Base-by-base conservation (phyloP, 2,113 vertebrate genomes). In the Eudorcas thomsonii region DNA sequence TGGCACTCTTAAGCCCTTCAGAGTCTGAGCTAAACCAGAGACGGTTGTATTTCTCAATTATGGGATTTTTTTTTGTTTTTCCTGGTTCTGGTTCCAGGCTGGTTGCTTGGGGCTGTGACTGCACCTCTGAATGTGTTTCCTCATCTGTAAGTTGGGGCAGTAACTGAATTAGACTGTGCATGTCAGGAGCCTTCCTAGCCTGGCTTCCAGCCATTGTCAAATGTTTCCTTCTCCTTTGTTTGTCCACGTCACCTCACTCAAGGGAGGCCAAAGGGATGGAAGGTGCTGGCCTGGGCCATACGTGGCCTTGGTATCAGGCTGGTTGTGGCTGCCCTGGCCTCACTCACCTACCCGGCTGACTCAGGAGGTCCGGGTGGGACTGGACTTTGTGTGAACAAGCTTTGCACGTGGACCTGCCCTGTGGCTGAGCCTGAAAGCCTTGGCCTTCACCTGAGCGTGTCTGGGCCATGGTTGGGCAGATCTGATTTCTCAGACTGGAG, bases 361-460 rank as follows among this genome's bases (percentile, higher is more conserved):
- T 95, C 95, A 59, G 84, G 50, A 84, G 74, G 28, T 45, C 59
- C 92, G 85, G 50, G 89, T 50, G 91, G 95, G 82, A 74, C 91
- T 4, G 0, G n/a, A 6, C 15, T 77, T 30, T 86, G 96, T 23
- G 71, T 85, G 36, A 52, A 86, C 25, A 91, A 45, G 94, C 78
- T 93, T 62, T 93, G 45, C 82, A 52, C 67, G 78, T 85, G 78
- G 36, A 30, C 77, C 52, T 60, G 50, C 60, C 52, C 2, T 45
- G 78, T 77, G 88, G 55, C 36, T 6, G 1, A 16, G 60, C 21
- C 67, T 45, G 67, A 91, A 62, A 21, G n/a, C 15, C 62, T 23
- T 52, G 82, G 64, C 57, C 80, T 92, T 93, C 12, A 48, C 45
- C n/a, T n/a, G 59, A 82, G 54, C 2, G 0, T 54, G 57, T 67